Evolutionary conservation across 92 coral and sea anemone genomes (phyloP), one percentile per base, ranked within the genome.

Genomic region (Siderastrea siderea): DNA sequence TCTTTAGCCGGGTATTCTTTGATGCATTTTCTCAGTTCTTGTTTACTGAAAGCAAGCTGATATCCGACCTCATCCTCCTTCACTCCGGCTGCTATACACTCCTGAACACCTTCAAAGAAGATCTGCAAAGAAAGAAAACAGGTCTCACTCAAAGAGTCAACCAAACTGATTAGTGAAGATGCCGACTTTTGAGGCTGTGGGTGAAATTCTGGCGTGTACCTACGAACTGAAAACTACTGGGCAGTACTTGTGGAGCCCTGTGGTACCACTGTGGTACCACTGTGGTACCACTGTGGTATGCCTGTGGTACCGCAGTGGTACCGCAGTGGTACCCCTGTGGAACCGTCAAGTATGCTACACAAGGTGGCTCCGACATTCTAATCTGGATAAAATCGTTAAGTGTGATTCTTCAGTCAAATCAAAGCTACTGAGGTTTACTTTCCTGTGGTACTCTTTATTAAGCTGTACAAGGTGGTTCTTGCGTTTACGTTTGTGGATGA

Each of bases 41-140:
- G 99, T 78, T 98, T 98, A 78, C 99, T 98, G 77, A 95, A 98
- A 1, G 98, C 98, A 68, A 98, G 82, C 77, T 98, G 99, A 82
- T 98, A 98, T n/a, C 99, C 98, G 47, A 98, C 98, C 72, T 98
- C 99, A 47, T 98, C 99, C 49, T 98, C 98, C 83, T 95, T 98
- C n/a, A 98, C 99, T n/a, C 99, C 99, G 1, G 98, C 97, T 11
- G 96, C 93, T 12, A 98, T 80, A 77, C 94, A 88, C 81, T 98
- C 99, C 80, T 98, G 98, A 10, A 98, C 98, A 8, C 99, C 99
- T 79, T 98, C 99, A 71, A 96, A 98, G 71, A 98, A 98, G 19
- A 95, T 94, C 99, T 98, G 75, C 17, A 68, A 82, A 14, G 7
- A 80, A 65, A 53, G 6, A 66, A 79, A 62, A 17, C 44, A 47